Conservation (phyloP, 2,797 vertebrate species). For the Oreochromis grahami region DNA sequence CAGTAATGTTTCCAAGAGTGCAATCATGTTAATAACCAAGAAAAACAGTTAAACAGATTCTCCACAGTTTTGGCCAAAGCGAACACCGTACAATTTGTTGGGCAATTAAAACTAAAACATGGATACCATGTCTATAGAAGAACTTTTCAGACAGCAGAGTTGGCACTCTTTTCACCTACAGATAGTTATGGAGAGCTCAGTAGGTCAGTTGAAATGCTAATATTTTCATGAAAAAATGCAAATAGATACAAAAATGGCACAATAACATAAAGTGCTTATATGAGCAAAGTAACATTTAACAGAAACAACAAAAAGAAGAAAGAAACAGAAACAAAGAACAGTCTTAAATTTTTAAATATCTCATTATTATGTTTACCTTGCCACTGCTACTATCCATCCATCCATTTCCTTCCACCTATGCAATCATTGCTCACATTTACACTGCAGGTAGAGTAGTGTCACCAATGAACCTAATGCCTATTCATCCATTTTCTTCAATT, state of each 20-base stretch:
- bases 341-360: not conserved
- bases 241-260: not conserved
- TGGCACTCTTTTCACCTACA: not conserved
- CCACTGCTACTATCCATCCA: not conserved
- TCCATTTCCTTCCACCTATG: not conserved
- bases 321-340: not conserved
- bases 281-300: not conserved
- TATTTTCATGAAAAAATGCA: not conserved
- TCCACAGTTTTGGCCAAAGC: not conserved
- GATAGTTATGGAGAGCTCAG: not conserved
- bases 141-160: not conserved
- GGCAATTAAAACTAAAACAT: not conserved
- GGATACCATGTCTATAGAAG: not conserved
- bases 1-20: not conserved
- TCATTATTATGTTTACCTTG: not conserved
- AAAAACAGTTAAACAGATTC: not conserved
- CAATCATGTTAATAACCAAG: not conserved
- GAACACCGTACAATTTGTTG: fast-evolving
- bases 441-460: fast-evolving
- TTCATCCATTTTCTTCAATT: not conserved
- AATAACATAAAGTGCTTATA: not conserved
- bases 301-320: not conserved
- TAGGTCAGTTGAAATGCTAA: not conserved
- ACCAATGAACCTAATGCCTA: fast-evolving
- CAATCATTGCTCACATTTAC: fast-evolving